phyloP scores from a whole-genome alignment of 2,888 invertebrate species.

The Leptarthrus brevirostris region DNA sequence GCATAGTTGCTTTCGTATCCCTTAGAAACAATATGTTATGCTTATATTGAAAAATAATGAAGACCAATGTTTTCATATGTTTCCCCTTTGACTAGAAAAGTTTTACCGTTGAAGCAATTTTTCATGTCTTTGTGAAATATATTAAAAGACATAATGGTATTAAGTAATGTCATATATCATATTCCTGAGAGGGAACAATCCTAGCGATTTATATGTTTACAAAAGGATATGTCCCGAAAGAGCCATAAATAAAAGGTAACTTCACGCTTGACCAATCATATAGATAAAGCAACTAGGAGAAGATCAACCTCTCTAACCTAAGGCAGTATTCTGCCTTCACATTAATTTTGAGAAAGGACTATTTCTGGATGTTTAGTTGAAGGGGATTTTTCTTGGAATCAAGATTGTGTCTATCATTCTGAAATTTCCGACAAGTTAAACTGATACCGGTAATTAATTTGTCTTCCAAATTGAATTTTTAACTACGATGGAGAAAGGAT shows the following conservation, averaged over 20 bases:
- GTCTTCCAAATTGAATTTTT: conserved; percentile 20
- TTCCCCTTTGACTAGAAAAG: too few species aligned
- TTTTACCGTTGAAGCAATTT: too few species aligned
- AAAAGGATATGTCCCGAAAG: conserved; percentile 28
- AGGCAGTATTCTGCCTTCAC: conserved; percentile 19
- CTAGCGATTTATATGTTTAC: conserved; percentile 8
- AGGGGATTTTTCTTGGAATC: conserved; percentile 10
- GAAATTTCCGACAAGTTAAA: not conserved
- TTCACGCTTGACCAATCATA: conserved; percentile 32
- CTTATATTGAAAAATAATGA: too few species aligned
- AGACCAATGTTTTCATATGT: too few species aligned
- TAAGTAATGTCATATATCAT: conserved; percentile 27
- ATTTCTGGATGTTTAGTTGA: conserved; percentile 12
- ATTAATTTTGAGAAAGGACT: conserved; percentile 33
- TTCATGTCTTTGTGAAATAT: not conserved
- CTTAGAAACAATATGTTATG: too few species aligned
- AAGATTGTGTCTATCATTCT: conserved; percentile 25
- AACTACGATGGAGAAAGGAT: not conserved
- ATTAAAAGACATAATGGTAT: conserved; percentile 10
- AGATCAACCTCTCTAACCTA: not conserved
- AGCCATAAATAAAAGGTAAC: conserved; percentile 35
- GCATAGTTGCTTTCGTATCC: too few species aligned
- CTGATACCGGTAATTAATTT: conserved; percentile 31
- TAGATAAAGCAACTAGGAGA: conserved; percentile 15
- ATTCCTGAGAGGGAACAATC: conserved; percentile 8